Conservation (phyloP, 2,113 vertebrate species). For the Cnemophilus loriae region DNA sequence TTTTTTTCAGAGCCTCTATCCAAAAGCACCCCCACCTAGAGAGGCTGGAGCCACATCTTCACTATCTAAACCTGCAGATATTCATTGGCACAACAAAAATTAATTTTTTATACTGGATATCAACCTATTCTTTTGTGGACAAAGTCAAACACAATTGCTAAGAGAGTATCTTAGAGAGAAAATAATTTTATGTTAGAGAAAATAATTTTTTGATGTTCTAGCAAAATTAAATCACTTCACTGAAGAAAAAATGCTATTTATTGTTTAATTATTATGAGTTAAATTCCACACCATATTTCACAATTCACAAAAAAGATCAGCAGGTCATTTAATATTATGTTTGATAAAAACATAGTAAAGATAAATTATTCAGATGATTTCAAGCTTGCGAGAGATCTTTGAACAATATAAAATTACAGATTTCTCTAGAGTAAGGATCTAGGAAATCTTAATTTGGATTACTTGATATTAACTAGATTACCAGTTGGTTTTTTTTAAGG, state of each 20-base stretch:
- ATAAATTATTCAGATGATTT: not conserved
- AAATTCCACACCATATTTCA: not conserved
- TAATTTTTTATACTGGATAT: not conserved
- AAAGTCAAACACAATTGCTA: not conserved
- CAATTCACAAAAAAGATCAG: not conserved
- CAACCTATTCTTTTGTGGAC: not conserved
- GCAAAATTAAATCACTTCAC: not conserved
- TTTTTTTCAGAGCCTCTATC: not conserved
- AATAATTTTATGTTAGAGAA: not conserved
- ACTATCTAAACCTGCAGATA: not conserved
- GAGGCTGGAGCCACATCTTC: not conserved
- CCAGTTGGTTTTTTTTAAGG: not conserved
- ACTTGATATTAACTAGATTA: not conserved
- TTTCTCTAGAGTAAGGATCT: not conserved
- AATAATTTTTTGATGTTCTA: not conserved
- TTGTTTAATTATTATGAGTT: not conserved
- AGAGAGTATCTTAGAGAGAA: not conserved
- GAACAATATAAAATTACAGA: not conserved
- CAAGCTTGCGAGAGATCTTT: not conserved
- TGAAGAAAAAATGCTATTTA: not conserved
- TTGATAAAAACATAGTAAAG: not conserved
- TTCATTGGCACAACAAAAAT: not conserved
- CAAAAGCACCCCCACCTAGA: rapidly evolving
- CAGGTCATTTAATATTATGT: not conserved
- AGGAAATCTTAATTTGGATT: not conserved